Conservation (phyloP, 2,888 invertebrate species). For the Plemyria rubiginata region DNA sequence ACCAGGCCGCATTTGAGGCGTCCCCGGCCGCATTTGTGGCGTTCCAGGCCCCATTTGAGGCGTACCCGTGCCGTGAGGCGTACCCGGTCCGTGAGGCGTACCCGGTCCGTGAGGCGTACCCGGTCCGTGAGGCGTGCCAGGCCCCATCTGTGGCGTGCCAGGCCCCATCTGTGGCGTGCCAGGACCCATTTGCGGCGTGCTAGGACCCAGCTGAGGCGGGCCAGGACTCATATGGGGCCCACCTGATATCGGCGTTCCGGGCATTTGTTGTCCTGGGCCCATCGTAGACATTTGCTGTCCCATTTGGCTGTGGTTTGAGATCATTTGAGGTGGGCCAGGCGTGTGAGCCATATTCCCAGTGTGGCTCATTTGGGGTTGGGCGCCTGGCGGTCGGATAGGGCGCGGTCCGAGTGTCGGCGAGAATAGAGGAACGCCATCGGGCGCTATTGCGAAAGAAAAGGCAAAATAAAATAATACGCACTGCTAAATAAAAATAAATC, state of each 20-base stretch:
- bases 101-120: slow-evolving; percentile 65
- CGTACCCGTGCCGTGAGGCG: slow-evolving; percentile 54
- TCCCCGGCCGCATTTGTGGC: slow-evolving; percentile 56
- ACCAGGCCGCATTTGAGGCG: slow-evolving; percentile 58
- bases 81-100: slow-evolving; percentile 63
- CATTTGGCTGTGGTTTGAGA: slow-evolving; percentile 43
- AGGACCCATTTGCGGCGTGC: slow-evolving; percentile 53
- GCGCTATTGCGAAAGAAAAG: slow-evolving; percentile 69
- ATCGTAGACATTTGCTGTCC: slow-evolving; percentile 21
- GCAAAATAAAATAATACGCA: slow-evolving; percentile 64
- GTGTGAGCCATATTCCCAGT: slow-evolving; percentile 31
- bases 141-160: slow-evolving; percentile 59
- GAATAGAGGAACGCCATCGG: slow-evolving; percentile 80
- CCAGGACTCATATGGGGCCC: slow-evolving; percentile 60
- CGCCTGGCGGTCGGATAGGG: slow-evolving; percentile 66
- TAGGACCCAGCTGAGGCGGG: slow-evolving; percentile 58
- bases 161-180: slow-evolving; percentile 59
- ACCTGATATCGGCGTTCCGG: slow-evolving; percentile 32
- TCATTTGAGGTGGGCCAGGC: slow-evolving; percentile 49
- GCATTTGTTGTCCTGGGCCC: slow-evolving; percentile 17
- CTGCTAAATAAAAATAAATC: slow-evolving; percentile 59
- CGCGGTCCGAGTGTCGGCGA: slow-evolving; percentile 73
- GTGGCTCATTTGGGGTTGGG: slow-evolving; percentile 52
- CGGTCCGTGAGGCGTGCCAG: slow-evolving; percentile 63
- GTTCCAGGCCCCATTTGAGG: slow-evolving; percentile 50